Base-by-base conservation (phyloP, 2,888 invertebrate genomes). In the Agriopis aurantiaria region DNA sequence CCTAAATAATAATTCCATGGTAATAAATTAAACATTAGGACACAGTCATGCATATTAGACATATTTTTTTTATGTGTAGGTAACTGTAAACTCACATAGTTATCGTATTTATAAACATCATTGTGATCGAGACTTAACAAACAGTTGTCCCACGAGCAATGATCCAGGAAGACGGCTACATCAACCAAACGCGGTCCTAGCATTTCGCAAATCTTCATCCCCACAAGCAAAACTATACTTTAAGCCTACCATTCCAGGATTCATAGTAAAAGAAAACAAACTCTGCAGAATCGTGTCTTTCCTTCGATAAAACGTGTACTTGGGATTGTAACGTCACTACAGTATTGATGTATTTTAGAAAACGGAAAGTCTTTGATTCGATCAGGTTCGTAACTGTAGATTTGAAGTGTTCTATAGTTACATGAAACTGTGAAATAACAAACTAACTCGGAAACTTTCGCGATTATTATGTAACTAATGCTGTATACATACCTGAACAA, bases 121-220 rank as follows among this genome's bases (percentile, higher is more conserved):
- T 45, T 84, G 74, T 88, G 82, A 66, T 73, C 64, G 66, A 77
- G 70, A 58, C 83, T 75, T 85, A 84, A 85, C 70, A 74, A 79
- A 79, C 84, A 86, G 83, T 85, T 85, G 85, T 85, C 84, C 78
- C 75, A 78, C 80, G 75, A 82, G 78, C 80, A 82, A 86, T 82
- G 81, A 82, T 85, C 84, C 85, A 85, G 86, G 82, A 87, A 88
- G 87, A 85, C 84, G 80, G 84, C 78, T 86, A 86, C 84, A 88
- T 84, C 85, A 84, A 84, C 82, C 78, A 70, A 73, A 72, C 70
- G 69, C 69, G 33, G 55, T 67, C 57, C 64, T 17, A n/a, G 57
- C 65, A 48, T 72, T 72, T 72, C 62, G 60, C 57, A 40, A 62
- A 69, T 64, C 57, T 60, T 14, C 48, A 11, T 60, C 62, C 9